Base-by-base conservation (phyloP, 1,140 invertebrate species). In the Stegodyphus dumicola region DNA sequence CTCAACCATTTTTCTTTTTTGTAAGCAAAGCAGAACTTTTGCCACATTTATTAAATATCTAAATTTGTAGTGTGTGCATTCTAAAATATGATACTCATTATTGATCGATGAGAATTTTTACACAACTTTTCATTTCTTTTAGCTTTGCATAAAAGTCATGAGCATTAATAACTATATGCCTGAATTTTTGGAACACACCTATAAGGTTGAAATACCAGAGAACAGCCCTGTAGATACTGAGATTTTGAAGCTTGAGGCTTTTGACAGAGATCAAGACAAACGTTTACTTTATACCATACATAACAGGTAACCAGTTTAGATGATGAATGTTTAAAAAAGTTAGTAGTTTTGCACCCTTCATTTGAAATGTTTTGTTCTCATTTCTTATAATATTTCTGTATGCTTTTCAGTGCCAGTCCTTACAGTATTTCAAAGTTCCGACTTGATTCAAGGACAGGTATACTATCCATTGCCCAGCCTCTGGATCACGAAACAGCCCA, bases 121-220 rank as follows among this genome's bases (percentile, higher is more conserved):
- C 33, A 33, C 33, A 33, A 48, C 7, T 53, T 53, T n/a, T 79
- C 13, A 15, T 69, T 80, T 51, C 17, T 78, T 86, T 52, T 48
- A 86, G 85, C 64, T 86, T n/a, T 65, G 53, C 65, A 17, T 86
- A 11, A 76, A 81, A 71, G 93, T 99, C 9, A 93, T 96, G 81
- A 95, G 96, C 89, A 94, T 94, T 13, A 96, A 96, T 90, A 95
- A 96, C 89, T 94, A 95, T 88, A 92, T 94, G 11, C 95, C 95
- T 5, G 91, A 93, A 88, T 96, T 97, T 90, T 92, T 93, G 0
- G 93, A 94, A 86, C 90, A 90, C 64, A 88, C 93, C 5, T 96
- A 96, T 89, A 91, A 91, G 66, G 93, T 95, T 11, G 95, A 96
- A 89, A 94, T 96, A 76, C 94, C 95, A 0, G 95, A 96, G 90